Evolutionary conservation across 2,797 vertebrate genomes (phyloP).

Genomic region (Phalanger gymnotis): DNA sequence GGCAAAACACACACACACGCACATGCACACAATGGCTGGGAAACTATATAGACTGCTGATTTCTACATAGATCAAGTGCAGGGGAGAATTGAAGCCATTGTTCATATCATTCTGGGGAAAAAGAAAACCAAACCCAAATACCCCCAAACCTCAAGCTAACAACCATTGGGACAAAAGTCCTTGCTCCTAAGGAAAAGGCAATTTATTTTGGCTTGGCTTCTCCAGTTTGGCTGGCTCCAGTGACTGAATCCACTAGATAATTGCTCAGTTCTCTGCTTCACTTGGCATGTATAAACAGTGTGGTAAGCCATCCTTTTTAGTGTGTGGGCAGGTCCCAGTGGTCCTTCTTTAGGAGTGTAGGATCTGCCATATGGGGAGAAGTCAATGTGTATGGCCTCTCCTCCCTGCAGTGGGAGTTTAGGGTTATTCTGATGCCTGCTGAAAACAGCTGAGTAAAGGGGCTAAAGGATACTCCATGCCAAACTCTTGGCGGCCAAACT

Average conservation of each 20-base stretch:
- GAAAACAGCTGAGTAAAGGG: background rate
- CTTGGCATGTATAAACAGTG: background rate
- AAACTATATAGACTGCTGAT: background rate
- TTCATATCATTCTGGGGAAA: background rate
- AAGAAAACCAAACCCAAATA: background rate
- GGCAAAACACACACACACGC: background rate
- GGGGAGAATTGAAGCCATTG: background rate
- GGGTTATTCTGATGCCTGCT: background rate
- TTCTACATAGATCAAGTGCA: background rate
- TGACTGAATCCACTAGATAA: background rate
- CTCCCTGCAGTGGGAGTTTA: background rate
- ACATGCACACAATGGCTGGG: background rate
- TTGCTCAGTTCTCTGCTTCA: background rate
- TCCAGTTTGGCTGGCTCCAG: background rate
- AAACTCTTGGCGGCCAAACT: background rate
- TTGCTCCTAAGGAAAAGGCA: background rate
- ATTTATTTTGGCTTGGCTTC: no score
- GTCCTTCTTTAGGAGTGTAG: background rate
- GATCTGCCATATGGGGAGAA: background rate
- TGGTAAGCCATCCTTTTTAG: background rate
- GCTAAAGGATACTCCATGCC: rapidly evolving
- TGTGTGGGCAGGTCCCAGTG: background rate
- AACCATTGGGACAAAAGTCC: background rate
- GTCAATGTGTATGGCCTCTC: background rate
- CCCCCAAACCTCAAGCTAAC: background rate